These are phyloP conservation scores for Labia minor DNA, from an alignment of 2,888 invertebrate species.

Conservation along the genomic window DNA sequence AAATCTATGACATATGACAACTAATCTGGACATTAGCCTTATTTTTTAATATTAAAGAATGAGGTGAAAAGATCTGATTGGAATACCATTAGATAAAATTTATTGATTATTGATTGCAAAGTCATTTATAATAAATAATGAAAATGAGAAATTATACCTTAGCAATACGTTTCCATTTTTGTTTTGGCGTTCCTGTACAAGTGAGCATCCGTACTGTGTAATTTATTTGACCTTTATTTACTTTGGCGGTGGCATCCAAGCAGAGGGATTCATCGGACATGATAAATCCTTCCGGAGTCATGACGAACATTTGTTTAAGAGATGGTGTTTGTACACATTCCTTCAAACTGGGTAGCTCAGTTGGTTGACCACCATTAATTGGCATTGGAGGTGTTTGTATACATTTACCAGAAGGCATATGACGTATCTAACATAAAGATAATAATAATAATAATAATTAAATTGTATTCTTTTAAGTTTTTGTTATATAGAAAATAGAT, in stretches of 20 bases:
- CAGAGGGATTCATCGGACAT: constrained; percentile 86
- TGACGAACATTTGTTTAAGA: constrained; percentile 59
- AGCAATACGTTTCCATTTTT: constrained; percentile 48
- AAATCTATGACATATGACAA: too few relatives aligned
- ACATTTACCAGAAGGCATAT: constrained; percentile 45
- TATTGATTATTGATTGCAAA: neutral
- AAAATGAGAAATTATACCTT: neutral
- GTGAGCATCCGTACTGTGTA: constrained; percentile 53
- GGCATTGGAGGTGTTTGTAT: constrained; percentile 46
- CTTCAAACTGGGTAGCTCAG: constrained; percentile 57
- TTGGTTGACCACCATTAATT: constrained; percentile 51
- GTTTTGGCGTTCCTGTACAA: constrained; percentile 54
- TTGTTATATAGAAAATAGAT: too few relatives aligned
- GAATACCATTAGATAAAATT: neutral
- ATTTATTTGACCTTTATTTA: constrained; percentile 38
- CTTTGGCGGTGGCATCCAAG: constrained; percentile 55
- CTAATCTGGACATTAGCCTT: too few relatives aligned
- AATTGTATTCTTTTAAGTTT: neutral
- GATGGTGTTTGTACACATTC: constrained; percentile 46
- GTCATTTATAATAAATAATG: neutral
- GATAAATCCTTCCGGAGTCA: constrained; percentile 55
- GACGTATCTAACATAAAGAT: constrained; percentile 39
- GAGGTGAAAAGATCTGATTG: too few relatives aligned
- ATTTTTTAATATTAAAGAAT: too few relatives aligned
- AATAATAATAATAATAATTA: neutral